Conservation (phyloP, 2,113 vertebrate species). For the Gymnorhina tibicen region DNA sequence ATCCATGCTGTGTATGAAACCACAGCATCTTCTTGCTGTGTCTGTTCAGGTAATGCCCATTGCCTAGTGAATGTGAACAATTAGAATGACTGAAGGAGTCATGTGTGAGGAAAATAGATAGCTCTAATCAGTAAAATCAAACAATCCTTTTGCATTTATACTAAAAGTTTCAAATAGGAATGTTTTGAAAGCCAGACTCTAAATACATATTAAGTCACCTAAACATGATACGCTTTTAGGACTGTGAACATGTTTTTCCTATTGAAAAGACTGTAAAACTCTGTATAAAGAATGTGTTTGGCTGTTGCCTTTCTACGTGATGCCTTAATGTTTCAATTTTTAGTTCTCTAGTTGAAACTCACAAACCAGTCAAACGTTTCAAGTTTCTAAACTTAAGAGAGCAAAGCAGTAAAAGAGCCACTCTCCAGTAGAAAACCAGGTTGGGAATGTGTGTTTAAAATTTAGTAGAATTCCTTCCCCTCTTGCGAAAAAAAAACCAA, state of each 20-base stretch:
- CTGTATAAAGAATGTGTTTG: background rate
- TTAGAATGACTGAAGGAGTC: background rate
- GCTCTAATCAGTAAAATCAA: background rate
- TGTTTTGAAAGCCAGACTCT: background rate
- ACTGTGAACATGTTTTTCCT: background rate
- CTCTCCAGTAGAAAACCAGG: background rate
- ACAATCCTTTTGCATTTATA: background rate
- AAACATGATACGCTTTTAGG: background rate
- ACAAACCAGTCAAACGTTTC: background rate
- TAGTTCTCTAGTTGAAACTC: background rate
- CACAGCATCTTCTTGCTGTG: background rate
- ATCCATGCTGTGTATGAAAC: background rate
- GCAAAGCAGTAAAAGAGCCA: background rate
- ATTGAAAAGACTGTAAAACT: background rate
- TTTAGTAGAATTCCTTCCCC: background rate
- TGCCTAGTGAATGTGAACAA: background rate
- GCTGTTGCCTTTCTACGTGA: background rate
- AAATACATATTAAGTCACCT: background rate
- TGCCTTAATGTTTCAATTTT: background rate
- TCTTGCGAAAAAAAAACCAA: background rate
- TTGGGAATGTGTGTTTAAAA: background rate
- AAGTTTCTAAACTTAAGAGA: background rate
- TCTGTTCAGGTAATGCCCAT: background rate
- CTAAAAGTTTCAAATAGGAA: background rate
- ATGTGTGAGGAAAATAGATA: background rate